Percentiles rank a stretch among this genome's conserved stretches.
These are phyloP conservation scores for Nannoperca australis DNA, from an alignment of 2,797 vertebrate genomes.

Conservation along the genomic window DNA sequence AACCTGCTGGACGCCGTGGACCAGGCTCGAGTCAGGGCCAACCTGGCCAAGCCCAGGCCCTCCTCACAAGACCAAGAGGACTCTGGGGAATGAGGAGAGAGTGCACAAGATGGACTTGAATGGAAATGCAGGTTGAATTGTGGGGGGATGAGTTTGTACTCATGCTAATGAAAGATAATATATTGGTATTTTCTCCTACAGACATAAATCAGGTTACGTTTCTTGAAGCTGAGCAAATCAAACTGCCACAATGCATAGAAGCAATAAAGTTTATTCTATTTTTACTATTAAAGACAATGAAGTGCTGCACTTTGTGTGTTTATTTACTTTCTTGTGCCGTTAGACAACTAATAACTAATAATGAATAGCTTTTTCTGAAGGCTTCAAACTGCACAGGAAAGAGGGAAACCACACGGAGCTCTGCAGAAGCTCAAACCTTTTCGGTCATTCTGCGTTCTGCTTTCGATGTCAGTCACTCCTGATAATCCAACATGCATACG, in stretches of 20 bases:
- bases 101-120: neutral
- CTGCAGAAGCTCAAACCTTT: too few relatives aligned
- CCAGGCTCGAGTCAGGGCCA: conserved; percentile 89
- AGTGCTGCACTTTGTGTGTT: neutral
- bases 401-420: too few relatives aligned
- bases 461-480: too few relatives aligned
- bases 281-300: conserved; percentile 27
- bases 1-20: conserved; percentile 93
- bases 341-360: too few relatives aligned
- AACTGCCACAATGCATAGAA: neutral
- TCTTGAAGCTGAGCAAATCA: neutral
- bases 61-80: neutral
- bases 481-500: too few relatives aligned
- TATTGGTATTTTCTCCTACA: neutral
- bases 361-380: too few relatives aligned
- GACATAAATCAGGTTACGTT: neutral
- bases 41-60: conserved; percentile 82
- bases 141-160: neutral
- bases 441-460: too few relatives aligned
- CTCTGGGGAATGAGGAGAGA: neutral
- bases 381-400: too few relatives aligned
- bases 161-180: neutral
- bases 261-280: conserved; percentile 13
- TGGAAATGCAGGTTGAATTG: neutral
- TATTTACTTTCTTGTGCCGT: neutral